Percentiles rank a stretch among this genome's conserved stretches.
These are phyloP conservation scores for Netelia melanura DNA, from an alignment of 2,888 invertebrate genomes.

Conservation along the genomic window DNA sequence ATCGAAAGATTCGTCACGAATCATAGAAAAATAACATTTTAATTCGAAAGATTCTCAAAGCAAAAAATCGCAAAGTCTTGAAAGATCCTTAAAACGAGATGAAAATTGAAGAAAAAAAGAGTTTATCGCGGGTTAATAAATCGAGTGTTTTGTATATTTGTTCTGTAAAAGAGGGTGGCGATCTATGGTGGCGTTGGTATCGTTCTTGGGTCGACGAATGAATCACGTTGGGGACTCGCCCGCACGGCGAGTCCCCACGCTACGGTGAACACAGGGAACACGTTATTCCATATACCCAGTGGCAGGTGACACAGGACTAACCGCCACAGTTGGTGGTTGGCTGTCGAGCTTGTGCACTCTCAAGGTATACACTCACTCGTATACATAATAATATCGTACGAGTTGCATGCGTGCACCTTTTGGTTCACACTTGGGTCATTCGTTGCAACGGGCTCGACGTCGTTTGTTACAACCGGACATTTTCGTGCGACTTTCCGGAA, in stretches of 20 bases:
- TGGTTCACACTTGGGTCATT: constrained; percentile 36
- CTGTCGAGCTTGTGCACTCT: constrained; percentile 44
- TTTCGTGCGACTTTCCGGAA: constrained; percentile 42
- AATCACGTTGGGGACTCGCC: constrained; percentile 58
- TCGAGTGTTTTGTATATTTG: background rate
- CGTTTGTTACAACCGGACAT: background rate
- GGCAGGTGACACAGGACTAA: constrained; percentile 52
- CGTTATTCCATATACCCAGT: constrained; percentile 1
- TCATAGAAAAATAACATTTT: too few species aligned
- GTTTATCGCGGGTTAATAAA: background rate
- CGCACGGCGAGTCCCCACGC: constrained; percentile 38
- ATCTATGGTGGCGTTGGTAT: background rate
- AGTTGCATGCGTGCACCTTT: constrained; percentile 47
- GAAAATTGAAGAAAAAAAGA: background rate
- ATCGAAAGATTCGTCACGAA: too few species aligned
- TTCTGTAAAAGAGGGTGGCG: background rate
- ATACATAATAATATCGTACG: constrained; percentile 21
- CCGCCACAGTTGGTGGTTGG: constrained; percentile 52
- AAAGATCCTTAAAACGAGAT: background rate
- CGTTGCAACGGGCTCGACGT: background rate
- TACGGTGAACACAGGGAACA: constrained; percentile 20
- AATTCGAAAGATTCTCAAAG: background rate
- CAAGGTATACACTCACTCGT: background rate
- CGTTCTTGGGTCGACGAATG: constrained; percentile 23
- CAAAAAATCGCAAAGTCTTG: background rate